phyloP scores from a whole-genome alignment of 2,888 invertebrate genomes.

The Hyles lineata region DNA sequence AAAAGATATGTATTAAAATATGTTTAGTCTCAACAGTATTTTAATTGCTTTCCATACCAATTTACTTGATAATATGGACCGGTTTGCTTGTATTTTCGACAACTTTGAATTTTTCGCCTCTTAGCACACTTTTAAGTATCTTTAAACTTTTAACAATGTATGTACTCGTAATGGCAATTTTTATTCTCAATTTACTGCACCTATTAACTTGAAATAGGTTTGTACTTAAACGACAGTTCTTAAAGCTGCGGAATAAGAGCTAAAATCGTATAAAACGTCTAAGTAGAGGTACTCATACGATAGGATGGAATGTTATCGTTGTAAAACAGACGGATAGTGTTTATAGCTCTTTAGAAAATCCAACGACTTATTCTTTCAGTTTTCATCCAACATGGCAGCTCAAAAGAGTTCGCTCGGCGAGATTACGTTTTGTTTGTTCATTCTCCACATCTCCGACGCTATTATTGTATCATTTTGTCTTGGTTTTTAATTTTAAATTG shows the following conservation, averaged over 20 bases:
- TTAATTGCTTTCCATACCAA: too few species aligned
- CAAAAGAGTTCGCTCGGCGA: slow-evolving; percentile 16
- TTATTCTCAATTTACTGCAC: slow-evolving; percentile 26
- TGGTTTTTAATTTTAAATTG: neutral
- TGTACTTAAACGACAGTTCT: slow-evolving; percentile 17
- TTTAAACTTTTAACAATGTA: too few species aligned
- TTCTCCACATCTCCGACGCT: neutral
- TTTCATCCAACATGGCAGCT: neutral
- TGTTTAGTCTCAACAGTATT: too few species aligned
- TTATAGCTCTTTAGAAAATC: slow-evolving; percentile 39
- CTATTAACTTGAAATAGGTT: slow-evolving; percentile 31
- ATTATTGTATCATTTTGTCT: neutral
- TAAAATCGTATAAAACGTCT: slow-evolving; percentile 1
- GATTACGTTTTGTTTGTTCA: slow-evolving; percentile 10
- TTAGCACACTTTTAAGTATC: too few species aligned
- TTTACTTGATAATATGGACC: too few species aligned
- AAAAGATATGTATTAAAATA: too few species aligned
- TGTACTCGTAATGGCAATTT: neutral
- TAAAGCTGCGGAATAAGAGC: slow-evolving; percentile 9
- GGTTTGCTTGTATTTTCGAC: too few species aligned
- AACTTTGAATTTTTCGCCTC: too few species aligned
- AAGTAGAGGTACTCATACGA: neutral
- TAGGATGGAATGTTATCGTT: slow-evolving; percentile 35
- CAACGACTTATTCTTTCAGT: slow-evolving; percentile 29
- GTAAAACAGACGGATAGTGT: slow-evolving; percentile 30